phyloP scores from a whole-genome alignment of 1,140 invertebrate species.

The Drosophila guanche region DNA sequence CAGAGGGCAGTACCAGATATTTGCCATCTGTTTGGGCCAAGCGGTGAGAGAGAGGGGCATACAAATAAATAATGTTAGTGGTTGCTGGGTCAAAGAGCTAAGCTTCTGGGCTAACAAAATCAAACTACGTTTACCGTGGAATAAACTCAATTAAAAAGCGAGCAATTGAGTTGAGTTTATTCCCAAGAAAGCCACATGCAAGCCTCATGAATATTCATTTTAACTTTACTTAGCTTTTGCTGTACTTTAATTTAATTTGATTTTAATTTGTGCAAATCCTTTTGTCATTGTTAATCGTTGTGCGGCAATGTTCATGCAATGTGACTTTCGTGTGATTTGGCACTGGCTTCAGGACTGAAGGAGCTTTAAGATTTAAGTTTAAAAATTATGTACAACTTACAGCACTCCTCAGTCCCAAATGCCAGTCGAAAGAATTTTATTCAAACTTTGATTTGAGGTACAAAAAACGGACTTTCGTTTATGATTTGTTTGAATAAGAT shows the following conservation, averaged over 20 bases:
- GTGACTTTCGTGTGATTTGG: constrained; percentile 50
- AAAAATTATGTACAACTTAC: not conserved
- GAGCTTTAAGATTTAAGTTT: constrained; percentile 7
- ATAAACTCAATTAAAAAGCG: constrained; percentile 38
- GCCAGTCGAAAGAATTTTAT: constrained; percentile 16
- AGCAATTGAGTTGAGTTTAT: constrained; percentile 40
- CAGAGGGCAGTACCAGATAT: constrained; percentile 96
- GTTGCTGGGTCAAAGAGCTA: not conserved
- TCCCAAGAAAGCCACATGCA: constrained; percentile 53
- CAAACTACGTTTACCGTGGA: not conserved
- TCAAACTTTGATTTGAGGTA: constrained; percentile 5
- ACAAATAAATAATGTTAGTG: constrained; percentile 48
- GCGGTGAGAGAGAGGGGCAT: constrained; percentile 10
- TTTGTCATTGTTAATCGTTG: constrained; percentile 9
- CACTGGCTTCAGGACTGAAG: constrained; percentile 26
- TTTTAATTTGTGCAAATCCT: constrained; percentile 12
- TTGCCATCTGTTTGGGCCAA: constrained; percentile 89
- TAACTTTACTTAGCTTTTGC: not conserved
- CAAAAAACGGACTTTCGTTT: constrained; percentile 6
- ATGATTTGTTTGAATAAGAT: constrained; percentile 33
- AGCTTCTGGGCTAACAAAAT: not conserved
- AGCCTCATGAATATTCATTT: constrained; percentile 8
- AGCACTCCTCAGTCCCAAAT: constrained; percentile 31
- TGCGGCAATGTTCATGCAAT: constrained; percentile 31
- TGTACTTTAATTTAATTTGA: not conserved